phyloP scores from a whole-genome alignment of 2,797 vertebrate species.

The Eidolon dupreanum region DNA sequence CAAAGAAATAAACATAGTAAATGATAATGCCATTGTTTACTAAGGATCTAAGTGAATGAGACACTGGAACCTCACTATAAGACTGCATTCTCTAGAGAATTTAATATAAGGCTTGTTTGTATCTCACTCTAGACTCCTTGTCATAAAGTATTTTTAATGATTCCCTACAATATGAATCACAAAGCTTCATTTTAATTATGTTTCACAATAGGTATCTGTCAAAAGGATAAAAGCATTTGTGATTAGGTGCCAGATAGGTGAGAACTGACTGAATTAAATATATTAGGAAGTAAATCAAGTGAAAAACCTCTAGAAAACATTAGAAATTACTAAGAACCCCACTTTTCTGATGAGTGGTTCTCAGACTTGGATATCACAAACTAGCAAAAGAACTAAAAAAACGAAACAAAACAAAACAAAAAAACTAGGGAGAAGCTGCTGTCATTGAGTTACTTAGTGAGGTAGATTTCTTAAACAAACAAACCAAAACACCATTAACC shows the following conservation, averaged over 20 bases:
- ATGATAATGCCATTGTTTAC: background rate
- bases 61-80: background rate
- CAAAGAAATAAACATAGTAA: background rate
- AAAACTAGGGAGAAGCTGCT: background rate
- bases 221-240: slow-evolving; percentile 10
- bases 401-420: background rate
- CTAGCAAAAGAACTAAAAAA: background rate
- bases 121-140: slow-evolving; percentile 8
- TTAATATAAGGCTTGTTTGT: background rate
- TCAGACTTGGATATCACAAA: slow-evolving; percentile 39
- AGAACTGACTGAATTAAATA: background rate
- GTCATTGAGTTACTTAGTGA: background rate
- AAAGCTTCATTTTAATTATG: slow-evolving; percentile 33
- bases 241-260: background rate
- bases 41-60: background rate
- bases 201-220: slow-evolving; percentile 22
- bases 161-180: slow-evolving; percentile 20
- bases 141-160: slow-evolving; percentile 4
- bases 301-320: slow-evolving; percentile 51
- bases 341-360: slow-evolving; percentile 16
- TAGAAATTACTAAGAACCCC: background rate
- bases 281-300: slow-evolving; percentile 34
- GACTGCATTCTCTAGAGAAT: background rate
- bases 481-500: background rate
- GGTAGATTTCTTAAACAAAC: background rate